phyloP scores from a whole-genome alignment of 1,140 invertebrate genomes.

The Leptonema lineaticorne region DNA sequence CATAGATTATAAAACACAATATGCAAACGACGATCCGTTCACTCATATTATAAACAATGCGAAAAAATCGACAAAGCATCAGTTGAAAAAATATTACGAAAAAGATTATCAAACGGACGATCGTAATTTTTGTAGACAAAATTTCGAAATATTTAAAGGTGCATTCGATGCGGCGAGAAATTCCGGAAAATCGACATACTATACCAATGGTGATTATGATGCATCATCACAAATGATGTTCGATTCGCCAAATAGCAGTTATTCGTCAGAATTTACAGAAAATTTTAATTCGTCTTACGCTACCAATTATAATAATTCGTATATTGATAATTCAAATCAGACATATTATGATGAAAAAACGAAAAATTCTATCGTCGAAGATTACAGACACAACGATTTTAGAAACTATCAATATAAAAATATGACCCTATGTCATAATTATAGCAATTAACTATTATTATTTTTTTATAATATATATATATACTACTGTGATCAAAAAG shows the following conservation, averaged over 20 bases:
- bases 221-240: constrained; percentile 4
- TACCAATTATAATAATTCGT: neutral
- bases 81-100: constrained; percentile 49
- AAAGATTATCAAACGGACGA: constrained; percentile 39
- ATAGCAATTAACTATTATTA: neutral
- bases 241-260: constrained; percentile 24
- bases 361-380: neutral
- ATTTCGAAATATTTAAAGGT: constrained; percentile 60
- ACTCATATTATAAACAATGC: neutral
- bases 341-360: neutral
- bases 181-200: constrained; percentile 23
- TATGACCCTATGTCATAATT: neutral
- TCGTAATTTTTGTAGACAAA: constrained; percentile 47
- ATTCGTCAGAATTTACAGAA: constrained; percentile 23
- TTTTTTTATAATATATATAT: neutral
- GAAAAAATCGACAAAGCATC: constrained; percentile 19
- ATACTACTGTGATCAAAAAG: too few species aligned
- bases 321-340: neutral
- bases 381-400: constrained; percentile 7
- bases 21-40: constrained; percentile 7
- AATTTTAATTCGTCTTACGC: neutral
- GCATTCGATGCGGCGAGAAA: constrained; percentile 60
- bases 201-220: constrained; percentile 7
- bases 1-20: neutral
- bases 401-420: constrained; percentile 23